Base-by-base conservation (phyloP, 2,113 vertebrate species). In the Mustela lutreola region DNA sequence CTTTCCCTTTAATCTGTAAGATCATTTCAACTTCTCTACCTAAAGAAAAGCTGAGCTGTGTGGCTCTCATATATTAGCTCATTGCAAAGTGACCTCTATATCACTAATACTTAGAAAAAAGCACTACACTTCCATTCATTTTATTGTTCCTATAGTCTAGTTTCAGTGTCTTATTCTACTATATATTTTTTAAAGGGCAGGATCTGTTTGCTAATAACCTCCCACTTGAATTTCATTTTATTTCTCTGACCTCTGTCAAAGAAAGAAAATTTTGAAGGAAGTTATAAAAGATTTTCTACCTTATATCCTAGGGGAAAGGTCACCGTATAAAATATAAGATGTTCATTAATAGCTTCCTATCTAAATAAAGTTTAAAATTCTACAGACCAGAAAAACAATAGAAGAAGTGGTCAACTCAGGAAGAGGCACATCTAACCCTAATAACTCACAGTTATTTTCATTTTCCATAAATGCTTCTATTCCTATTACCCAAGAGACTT, bases 201-300 rank as follows among this genome's bases (percentile, higher is more conserved):
- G 50, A 60, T 94, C 62, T 98, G 80, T 95, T 98, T 97, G 67
- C 89, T 98, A 98, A 98, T 98, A 98, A 91, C 65, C 36, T 96
- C 92, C 86, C 82, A 78, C n/a, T 58, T 70, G 92, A 97, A 79
- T 97, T 87, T 53, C 36, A 70, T 86, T 97, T 94, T 94, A 95
- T 96, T 96, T 92, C 45, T 96, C 63, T 97, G 92, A 92, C 86
- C 79, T 97, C 60, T 92, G 95, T 76, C 81, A 95, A 97, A 97
- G 62, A 79, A 89, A 97, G 70, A 73, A 91, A 92, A 71, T 80
- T 96, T 81, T 87, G 45, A 96, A 95, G 26, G 8, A 95, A 94
- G 89, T 60, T 93, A 67, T 73, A 65, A 95, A 97, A 91, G 42
- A 11, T 22, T 85, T 85, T 75, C 56, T 89, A 87, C 19, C 15